phyloP scores from a whole-genome alignment of 2,888 invertebrate genomes.

The Mayetiola destructor region DNA sequence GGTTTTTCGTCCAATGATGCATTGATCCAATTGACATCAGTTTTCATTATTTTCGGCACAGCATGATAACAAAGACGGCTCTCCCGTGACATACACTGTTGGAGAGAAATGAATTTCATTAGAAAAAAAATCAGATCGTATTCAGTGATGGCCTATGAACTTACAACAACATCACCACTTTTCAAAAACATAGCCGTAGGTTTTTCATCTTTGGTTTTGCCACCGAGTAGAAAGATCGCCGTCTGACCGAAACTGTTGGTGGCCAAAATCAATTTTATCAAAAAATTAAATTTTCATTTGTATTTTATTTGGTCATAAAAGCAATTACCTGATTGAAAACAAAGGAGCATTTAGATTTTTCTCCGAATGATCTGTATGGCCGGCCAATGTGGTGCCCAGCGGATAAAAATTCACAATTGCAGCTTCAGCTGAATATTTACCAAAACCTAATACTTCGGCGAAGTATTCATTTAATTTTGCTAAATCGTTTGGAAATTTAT shows the following conservation, averaged over 20 bases:
- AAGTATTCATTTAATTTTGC: conserved; percentile 48
- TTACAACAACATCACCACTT: conserved; percentile 77
- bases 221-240: conserved; percentile 88
- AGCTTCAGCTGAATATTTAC: conserved; percentile 65
- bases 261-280: conserved; percentile 26
- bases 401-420: conserved; percentile 95
- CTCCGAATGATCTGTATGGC: conserved; percentile 93
- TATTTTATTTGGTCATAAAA: conserved; percentile 6
- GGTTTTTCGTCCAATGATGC: conserved; percentile 37
- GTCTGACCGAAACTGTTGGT: conserved; percentile 77
- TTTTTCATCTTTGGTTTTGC: conserved; percentile 48
- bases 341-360: conserved; percentile 71
- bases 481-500: conserved; percentile 61
- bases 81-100: conserved; percentile 55
- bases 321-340: conserved; percentile 65
- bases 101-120: background rate
- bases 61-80: conserved; percentile 85
- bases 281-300: conserved; percentile 6
- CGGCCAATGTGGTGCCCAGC: conserved; percentile 78
- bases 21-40: conserved; percentile 24
- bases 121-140: background rate
- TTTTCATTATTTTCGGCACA: conserved; percentile 67
- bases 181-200: conserved; percentile 59
- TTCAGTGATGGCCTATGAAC: background rate
- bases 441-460: conserved; percentile 42